Evolutionary conservation across 2,113 vertebrate genomes (phyloP).

Genomic region (Miniopterus natalensis): DNA sequence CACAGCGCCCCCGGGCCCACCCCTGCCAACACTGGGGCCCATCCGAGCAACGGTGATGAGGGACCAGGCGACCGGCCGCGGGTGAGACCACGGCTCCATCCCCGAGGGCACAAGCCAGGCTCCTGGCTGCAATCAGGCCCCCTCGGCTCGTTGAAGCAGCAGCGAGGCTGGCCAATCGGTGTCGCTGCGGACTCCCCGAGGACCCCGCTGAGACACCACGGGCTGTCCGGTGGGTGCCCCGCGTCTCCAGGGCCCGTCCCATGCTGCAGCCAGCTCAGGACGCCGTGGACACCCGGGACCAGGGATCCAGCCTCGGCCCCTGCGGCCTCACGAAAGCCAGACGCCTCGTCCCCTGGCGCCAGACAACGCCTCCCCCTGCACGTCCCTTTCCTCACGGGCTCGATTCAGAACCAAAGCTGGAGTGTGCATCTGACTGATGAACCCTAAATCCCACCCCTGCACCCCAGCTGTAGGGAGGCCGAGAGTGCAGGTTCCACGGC

Average conservation of each 20-base stretch:
- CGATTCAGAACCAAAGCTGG: too few relatives aligned
- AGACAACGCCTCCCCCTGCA: too few relatives aligned
- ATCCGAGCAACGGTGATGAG: too few relatives aligned
- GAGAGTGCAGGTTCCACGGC: background rate
- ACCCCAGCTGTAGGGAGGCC: background rate
- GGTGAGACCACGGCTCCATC: too few relatives aligned
- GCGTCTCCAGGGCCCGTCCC: background rate
- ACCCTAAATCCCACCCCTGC: background rate
- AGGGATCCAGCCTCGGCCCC: rapidly evolving
- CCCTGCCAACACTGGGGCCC: too few relatives aligned
- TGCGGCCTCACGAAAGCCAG: background rate
- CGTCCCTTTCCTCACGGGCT: background rate
- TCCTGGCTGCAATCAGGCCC: background rate
- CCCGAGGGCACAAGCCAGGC: too few relatives aligned
- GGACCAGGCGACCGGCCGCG: too few relatives aligned
- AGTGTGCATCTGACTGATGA: background rate
- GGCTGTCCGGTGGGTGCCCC: background rate
- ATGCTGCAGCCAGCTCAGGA: background rate
- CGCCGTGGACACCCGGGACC: rapidly evolving
- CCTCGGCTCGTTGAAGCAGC: background rate
- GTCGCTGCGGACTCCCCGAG: too few relatives aligned
- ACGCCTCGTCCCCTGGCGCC: rapidly evolving
- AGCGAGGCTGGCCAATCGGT: background rate
- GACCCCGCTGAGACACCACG: too few relatives aligned
- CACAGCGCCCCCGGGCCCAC: too few relatives aligned